Evolutionary conservation across 1,140 invertebrate genomes (phyloP), one percentile per base, ranked within the genome.

Genomic region (Drosophila ogumai): DNA sequence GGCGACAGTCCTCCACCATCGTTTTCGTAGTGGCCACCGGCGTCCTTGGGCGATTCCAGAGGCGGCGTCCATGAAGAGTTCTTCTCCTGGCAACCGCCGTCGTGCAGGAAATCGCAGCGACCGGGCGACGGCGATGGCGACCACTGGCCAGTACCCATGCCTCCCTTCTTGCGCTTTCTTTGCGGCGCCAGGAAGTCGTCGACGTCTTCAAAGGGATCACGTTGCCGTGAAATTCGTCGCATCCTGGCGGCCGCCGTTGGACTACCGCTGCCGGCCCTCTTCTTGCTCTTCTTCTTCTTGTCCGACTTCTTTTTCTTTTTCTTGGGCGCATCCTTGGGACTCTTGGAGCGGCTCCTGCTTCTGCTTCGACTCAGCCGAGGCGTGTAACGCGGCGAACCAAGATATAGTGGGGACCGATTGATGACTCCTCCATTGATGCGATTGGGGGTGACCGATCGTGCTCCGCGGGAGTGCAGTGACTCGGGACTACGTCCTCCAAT

Each of bases 41-140:
- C 34, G 15, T 88, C 92, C 31, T 94, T 93, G 10, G 94, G 94
- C 22, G 94, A 81, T n/a, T 40, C 49, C n/a, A 92, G 49, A 0
- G 91, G 91, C 13, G 91, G 91, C 15, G 91, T 92, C 91, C 91
- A 92, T 0, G 91, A 92, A 6, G 74, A 15, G 43, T 85, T 88
- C 25, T 92, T 92, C 6, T 91, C 84, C 8, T 61, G 56, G 8
- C 57, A 43, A 5, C 28, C 59, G 13, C 44, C 36, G 8, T 57
- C 61, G 13, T 76, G 59, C 28, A 58, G 31, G 49, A 64, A 71
- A 36, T 71, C 79, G 32, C 41, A 84, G 60, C 44, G 67, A 34
- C 86, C 84, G 1, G 77, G 87, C 3, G 90, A 80, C 0, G 92
- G 92, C 8, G 81, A 85, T 0, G 91, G 79, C 17, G 82, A 87